These are phyloP conservation scores for Protobothrops flavoviridis DNA, from an alignment of 2,113 vertebrate genomes.

Conservation along the genomic window DNA sequence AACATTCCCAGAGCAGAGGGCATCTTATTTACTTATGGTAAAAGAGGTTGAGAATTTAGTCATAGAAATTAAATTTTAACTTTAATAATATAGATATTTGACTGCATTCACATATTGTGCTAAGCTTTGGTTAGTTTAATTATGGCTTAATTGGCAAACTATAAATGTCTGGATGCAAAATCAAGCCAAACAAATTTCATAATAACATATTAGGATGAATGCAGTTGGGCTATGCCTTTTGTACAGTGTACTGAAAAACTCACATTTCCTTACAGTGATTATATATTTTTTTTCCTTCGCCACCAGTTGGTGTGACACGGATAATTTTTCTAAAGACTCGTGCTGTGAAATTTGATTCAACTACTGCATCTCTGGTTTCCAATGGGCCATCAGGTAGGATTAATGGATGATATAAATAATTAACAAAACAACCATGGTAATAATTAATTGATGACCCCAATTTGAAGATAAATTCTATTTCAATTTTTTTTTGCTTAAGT, in stretches of 20 bases:
- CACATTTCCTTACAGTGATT: background rate
- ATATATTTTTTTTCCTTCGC: background rate
- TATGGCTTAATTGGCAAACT: background rate
- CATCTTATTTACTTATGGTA: background rate
- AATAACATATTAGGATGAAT: background rate
- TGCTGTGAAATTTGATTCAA: constrained; percentile 41
- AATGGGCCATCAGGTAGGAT: constrained; percentile 64
- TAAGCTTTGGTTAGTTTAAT: background rate
- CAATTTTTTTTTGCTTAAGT: background rate
- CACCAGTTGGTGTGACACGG: constrained; percentile 63
- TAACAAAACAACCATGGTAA: background rate
- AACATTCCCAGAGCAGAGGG: background rate
- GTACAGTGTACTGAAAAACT: constrained; percentile 4
- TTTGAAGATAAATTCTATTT: background rate
- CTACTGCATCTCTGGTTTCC: constrained; percentile 64
- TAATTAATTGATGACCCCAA: background rate
- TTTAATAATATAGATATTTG: background rate
- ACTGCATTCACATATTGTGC: background rate
- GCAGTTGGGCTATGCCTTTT: background rate
- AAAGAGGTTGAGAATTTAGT: background rate
- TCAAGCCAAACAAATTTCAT: background rate
- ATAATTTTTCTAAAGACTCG: constrained; percentile 65
- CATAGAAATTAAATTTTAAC: background rate
- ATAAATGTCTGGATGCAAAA: background rate
- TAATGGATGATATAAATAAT: background rate